Evolutionary conservation across 2,113 vertebrate species (phyloP).

Genomic region (Sebastes schlegelii): DNA sequence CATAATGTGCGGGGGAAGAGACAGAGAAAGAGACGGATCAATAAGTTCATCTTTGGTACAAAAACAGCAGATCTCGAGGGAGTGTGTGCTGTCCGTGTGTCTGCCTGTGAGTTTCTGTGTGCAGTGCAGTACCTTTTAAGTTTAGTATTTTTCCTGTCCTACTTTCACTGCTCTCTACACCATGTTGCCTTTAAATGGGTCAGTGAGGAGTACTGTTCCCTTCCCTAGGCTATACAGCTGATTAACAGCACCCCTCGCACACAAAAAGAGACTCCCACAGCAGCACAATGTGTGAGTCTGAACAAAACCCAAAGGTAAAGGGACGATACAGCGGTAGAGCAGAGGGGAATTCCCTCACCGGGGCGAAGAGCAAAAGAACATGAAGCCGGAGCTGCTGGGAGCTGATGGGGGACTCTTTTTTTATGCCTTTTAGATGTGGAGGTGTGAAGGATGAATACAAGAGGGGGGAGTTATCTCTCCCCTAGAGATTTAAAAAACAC

Average conservation of each 20-base stretch:
- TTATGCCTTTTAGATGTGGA: neutral
- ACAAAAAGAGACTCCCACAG: slow-evolving; percentile 34
- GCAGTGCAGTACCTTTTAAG: slow-evolving; percentile 34
- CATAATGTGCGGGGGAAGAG: neutral
- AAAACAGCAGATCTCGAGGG: neutral
- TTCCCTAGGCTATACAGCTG: slow-evolving; percentile 64
- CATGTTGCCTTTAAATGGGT: slow-evolving; percentile 76
- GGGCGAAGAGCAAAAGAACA: neutral
- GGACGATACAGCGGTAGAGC: neutral
- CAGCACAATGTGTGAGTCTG: slow-evolving; percentile 31
- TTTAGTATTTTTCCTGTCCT: slow-evolving; percentile 59
- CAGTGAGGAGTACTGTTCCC: slow-evolving; percentile 64
- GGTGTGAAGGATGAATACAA: neutral
- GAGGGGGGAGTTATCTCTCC: too few species aligned
- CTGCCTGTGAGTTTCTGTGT: slow-evolving; percentile 10
- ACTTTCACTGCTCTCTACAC: slow-evolving; percentile 55
- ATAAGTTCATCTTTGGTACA: slow-evolving; percentile 17
- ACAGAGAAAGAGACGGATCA: slow-evolving; percentile 12
- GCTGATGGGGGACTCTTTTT: neutral
- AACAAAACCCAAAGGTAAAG: slow-evolving; percentile 40
- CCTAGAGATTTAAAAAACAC: too few species aligned
- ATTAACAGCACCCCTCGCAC: slow-evolving; percentile 55
- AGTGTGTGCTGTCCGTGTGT: slow-evolving; percentile 31
- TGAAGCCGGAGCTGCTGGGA: neutral
- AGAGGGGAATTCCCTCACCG: slow-evolving; percentile 39